phyloP scores from a whole-genome alignment of 2,888 invertebrate species.

The Drosophila helvetica region DNA sequence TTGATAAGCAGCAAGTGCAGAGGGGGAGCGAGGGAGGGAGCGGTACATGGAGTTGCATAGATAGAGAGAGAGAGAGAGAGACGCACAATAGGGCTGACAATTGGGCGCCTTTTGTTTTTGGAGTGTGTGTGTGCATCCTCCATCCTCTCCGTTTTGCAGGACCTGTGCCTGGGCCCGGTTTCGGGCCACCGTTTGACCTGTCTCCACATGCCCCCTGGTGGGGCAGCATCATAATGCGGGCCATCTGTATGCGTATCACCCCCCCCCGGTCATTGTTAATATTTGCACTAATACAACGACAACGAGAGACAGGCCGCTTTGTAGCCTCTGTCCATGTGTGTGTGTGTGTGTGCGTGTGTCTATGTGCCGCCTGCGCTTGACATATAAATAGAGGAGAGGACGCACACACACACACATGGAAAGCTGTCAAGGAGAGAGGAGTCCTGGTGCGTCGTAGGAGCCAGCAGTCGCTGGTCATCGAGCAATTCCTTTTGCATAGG shows the following conservation, averaged over 20 bases:
- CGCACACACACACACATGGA: slow-evolving; percentile 18
- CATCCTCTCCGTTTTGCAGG: slow-evolving; percentile 9
- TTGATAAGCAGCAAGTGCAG: slow-evolving; percentile 63
- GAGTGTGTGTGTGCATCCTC: slow-evolving; percentile 33
- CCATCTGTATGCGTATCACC: slow-evolving; percentile 70
- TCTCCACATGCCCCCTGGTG: background rate
- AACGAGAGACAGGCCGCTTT: slow-evolving; percentile 9
- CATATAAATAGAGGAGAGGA: slow-evolving; percentile 56
- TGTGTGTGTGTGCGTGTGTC: too few species aligned
- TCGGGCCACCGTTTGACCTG: slow-evolving; percentile 50
- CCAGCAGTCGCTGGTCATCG: slow-evolving; percentile 8
- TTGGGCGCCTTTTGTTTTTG: slow-evolving; percentile 53
- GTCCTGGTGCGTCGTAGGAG: slow-evolving; percentile 17
- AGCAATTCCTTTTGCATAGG: slow-evolving; percentile 45
- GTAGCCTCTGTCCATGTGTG: slow-evolving; percentile 14
- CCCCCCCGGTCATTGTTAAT: slow-evolving; percentile 50
- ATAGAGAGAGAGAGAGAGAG: slow-evolving; percentile 2
- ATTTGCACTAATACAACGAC: slow-evolving; percentile 48
- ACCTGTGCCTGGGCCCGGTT: too few species aligned
- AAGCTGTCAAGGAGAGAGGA: slow-evolving; percentile 44
- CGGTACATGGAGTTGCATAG: background rate
- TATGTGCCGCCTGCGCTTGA: slow-evolving; percentile 51
- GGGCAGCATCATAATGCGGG: slow-evolving; percentile 64
- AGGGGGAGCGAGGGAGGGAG: background rate
- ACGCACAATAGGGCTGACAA: slow-evolving; percentile 69